Evolutionary conservation across 2,113 vertebrate species (phyloP).

Genomic region (Guaruba guarouba): DNA sequence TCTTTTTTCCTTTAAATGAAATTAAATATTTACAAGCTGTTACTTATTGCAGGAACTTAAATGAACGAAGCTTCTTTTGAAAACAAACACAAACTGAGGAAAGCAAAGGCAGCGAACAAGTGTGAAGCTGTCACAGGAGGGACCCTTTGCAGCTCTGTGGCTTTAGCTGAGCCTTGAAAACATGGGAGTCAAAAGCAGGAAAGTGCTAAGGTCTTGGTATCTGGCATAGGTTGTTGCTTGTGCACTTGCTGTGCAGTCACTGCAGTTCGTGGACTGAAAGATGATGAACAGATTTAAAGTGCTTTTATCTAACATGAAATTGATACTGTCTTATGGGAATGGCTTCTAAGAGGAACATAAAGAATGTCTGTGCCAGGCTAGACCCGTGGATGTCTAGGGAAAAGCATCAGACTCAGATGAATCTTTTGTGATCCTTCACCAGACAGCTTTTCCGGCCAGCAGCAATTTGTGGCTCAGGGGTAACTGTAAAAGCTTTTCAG

Average conservation of each 20-base stretch:
- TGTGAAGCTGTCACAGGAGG: neutral
- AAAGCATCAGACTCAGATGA: neutral
- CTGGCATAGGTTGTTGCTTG: neutral
- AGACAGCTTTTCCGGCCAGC: conserved; percentile 1
- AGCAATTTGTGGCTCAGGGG: neutral
- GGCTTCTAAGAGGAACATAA: neutral
- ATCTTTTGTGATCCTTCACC: neutral
- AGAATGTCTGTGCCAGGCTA: neutral
- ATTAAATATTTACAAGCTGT: conserved; percentile 34
- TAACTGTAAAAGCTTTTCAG: neutral
- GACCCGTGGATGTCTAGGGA: neutral
- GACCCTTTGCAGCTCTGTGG: neutral
- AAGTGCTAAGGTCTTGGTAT: neutral
- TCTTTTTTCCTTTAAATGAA: conserved; percentile 8
- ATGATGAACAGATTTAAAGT: conserved; percentile 6
- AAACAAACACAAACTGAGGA: neutral
- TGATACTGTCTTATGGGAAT: conserved; percentile 33
- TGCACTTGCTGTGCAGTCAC: conserved; percentile 15
- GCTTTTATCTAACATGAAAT: conserved; percentile 20
- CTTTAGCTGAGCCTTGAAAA: neutral
- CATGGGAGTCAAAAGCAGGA: neutral
- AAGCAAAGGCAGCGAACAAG: neutral
- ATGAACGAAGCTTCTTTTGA: conserved; percentile 1
- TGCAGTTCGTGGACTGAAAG: neutral
- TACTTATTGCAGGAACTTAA: conserved; percentile 9